Percentiles rank a stretch among this genome's conserved stretches.
Conservation (phyloP, 92 coral and sea anemone genomes). For the Siderastrea radians region DNA sequence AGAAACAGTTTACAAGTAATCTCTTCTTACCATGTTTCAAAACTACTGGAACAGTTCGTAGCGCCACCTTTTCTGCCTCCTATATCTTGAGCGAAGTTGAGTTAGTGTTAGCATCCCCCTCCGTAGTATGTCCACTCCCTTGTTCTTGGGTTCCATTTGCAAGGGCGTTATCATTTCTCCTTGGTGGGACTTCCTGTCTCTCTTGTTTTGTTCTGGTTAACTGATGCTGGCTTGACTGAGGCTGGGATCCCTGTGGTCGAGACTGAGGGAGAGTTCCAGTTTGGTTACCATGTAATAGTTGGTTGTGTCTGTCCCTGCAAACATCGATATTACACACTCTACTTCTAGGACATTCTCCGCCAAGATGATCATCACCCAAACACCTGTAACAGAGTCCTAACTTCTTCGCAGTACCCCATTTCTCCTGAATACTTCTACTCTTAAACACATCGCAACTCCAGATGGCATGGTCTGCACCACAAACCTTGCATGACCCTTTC, state of each 20-base stretch:
- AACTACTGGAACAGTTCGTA: conserved; percentile 70
- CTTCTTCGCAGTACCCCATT: too few relatives aligned
- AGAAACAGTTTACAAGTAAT: too few relatives aligned
- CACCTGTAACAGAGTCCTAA: too few relatives aligned
- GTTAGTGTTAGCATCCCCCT: conserved; percentile 44
- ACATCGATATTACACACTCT: conserved; percentile 24
- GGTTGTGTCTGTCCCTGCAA: conserved; percentile 43
- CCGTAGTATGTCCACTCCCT: conserved; percentile 12
- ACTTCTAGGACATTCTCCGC: too few relatives aligned
- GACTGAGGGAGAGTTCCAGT: conserved; percentile 1
- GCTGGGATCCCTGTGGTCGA: conserved; percentile 19
- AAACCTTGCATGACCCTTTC: conserved; percentile 14
- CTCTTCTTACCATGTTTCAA: conserved; percentile 53
- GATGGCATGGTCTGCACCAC: conserved; percentile 40
- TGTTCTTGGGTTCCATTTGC: not conserved
- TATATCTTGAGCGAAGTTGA: conserved; percentile 37
- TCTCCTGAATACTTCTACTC: conserved; percentile 25
- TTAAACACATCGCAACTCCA: conserved; percentile 52
- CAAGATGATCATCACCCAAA: too few relatives aligned
- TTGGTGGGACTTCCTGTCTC: not conserved
- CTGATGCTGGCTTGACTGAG: conserved; percentile 14
- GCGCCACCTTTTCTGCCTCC: conserved; percentile 38
- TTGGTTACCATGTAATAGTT: conserved; percentile 38
- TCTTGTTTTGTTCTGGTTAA: conserved; percentile 11
- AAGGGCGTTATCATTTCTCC: conserved; percentile 2